Evolutionary conservation across 2,113 vertebrate species (phyloP), one percentile per base, ranked within the genome.

Genomic region (Catharus fuscescens): DNA sequence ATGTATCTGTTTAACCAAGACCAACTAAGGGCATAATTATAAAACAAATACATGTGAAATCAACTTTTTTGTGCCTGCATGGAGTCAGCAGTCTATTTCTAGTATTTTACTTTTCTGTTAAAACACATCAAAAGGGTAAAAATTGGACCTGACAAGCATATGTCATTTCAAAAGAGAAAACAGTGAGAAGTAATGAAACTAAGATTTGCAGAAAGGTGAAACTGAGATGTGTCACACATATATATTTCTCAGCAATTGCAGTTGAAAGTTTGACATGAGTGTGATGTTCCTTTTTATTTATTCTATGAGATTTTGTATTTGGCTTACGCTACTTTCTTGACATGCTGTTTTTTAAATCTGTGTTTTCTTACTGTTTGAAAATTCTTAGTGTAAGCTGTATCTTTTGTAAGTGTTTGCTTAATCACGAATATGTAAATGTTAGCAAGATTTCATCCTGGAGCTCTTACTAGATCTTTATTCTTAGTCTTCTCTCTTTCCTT

Each of bases 401-500:
- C 53, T 90, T 94, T 72, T 67, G 1, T 54, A 88, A 84, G 57
- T 92, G 40, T 95, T 67, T 96, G 31, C 42, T 92, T 94, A 89
- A 95, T 92, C 45, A 81, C 42, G 0, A 84, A 64, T 94, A 45
- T 70, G 45, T 82, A 60, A 96, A 93, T 97, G 52, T 88, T 97
- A 90, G 95, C 79, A 95, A 93, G 64, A 97, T 97, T 97, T 98
- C 95, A 97, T 97, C 97, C 96, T 97, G 93, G 20, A 97, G 92
- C 89, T 97, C 94, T 97, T 82, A 97, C 95, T 97, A 83, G 86
- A 93, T 97, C 82, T 98, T 98, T 96, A 97, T 96, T 97, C 98
- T 98, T 98, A 98, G 98, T 96, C 96, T 97, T 97, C 91, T 99
- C 95, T 97, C 84, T 99, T 97, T 98, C 98, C 97, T 98, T 98